Percentiles rank a stretch among this genome's conserved stretches.
phyloP scores from a whole-genome alignment of 2,797 vertebrate species.

The Trachops cirrhosus region DNA sequence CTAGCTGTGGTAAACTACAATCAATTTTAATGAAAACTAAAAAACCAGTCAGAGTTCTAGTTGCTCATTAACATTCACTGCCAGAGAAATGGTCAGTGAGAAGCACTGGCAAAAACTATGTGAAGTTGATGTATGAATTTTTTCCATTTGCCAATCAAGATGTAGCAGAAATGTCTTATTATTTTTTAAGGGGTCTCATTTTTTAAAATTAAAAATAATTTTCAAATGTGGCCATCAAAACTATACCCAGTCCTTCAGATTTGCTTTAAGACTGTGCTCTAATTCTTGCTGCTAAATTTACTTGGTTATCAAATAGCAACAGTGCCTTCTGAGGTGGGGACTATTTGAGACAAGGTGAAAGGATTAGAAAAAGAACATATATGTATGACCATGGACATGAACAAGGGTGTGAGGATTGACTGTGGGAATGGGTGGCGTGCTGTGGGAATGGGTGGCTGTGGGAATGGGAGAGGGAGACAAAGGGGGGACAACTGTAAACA shows the following conservation, averaged over 20 bases:
- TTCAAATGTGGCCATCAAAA: background rate
- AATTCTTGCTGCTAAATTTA: background rate
- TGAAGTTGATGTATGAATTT: background rate
- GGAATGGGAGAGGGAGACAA: background rate
- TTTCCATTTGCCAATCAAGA: background rate
- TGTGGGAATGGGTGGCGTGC: background rate
- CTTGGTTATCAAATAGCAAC: background rate
- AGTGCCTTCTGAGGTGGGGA: background rate
- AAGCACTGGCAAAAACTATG: background rate
- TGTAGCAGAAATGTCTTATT: background rate
- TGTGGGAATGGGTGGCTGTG: background rate
- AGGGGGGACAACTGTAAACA: no score
- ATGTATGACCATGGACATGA: background rate
- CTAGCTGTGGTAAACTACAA: background rate
- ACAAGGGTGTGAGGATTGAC: background rate
- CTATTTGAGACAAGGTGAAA: background rate
- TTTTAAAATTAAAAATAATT: background rate
- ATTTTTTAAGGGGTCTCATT: background rate
- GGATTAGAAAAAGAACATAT: background rate
- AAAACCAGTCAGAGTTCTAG: background rate
- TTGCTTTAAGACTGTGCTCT: conserved; percentile 3
- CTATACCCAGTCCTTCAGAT: background rate
- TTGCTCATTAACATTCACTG: background rate
- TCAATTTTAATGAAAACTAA: conserved; percentile 45
- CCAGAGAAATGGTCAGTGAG: background rate